These are phyloP conservation scores for Drepana falcataria DNA, from an alignment of 2,888 invertebrate genomes.

Conservation along the genomic window DNA sequence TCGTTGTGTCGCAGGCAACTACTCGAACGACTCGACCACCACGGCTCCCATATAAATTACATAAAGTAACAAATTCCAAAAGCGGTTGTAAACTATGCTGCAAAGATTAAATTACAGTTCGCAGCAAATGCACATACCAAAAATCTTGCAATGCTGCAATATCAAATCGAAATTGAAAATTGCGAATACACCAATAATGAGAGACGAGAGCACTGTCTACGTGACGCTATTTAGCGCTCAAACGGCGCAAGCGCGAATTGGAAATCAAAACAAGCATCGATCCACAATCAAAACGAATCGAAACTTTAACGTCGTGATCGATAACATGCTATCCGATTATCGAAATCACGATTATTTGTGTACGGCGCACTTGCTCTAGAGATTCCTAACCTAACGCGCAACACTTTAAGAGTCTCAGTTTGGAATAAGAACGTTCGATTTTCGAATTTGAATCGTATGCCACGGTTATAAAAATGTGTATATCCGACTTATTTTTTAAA, in stretches of 20 bases:
- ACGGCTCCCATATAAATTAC: neutral
- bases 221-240: constrained; percentile 75
- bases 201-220: constrained; percentile 54
- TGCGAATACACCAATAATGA: constrained; percentile 48
- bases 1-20: no score
- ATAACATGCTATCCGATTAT: constrained; percentile 72
- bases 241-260: constrained; percentile 75
- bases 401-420: constrained; percentile 25
- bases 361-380: constrained; percentile 24
- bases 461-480: constrained; percentile 20
- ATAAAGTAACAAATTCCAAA: constrained; percentile 5
- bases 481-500: constrained; percentile 9
- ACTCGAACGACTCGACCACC: no score
- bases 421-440: constrained; percentile 11
- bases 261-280: constrained; percentile 76
- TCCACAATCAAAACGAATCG: constrained; percentile 73
- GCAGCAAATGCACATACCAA: constrained; percentile 19
- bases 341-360: constrained; percentile 71
- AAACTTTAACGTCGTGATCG: constrained; percentile 73
- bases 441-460: constrained; percentile 40
- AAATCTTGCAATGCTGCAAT: constrained; percentile 36
- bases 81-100: neutral
- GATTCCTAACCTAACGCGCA: constrained; percentile 17
- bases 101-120: neutral
- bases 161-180: constrained; percentile 63